A percentile compares a stretch with the other conserved stretches of the same genome.
phyloP scores from a whole-genome alignment of 2,113 vertebrate species.

The Tychaedon coryphoeus region DNA sequence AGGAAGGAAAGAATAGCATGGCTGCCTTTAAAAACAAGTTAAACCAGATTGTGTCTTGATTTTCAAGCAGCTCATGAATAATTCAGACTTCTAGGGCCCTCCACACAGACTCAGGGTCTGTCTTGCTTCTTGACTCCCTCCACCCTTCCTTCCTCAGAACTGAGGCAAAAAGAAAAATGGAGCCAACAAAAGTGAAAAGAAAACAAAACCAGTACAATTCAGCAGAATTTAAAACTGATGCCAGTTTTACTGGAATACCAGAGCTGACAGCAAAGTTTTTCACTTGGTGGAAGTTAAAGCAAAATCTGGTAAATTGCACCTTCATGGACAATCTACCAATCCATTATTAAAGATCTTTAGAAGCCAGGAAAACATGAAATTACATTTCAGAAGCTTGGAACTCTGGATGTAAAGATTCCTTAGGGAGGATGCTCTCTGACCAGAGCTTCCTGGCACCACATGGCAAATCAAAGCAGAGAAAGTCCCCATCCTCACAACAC shows the following conservation, averaged over 20 bases:
- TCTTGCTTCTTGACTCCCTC: background rate
- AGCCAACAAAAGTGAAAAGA: background rate
- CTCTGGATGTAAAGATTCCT: background rate
- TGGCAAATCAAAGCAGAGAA: background rate
- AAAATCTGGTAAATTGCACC: background rate
- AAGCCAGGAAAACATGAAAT: background rate
- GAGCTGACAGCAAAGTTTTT: background rate
- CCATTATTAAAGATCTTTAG: background rate
- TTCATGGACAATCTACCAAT: background rate
- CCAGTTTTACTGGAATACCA: background rate
- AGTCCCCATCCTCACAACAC: background rate
- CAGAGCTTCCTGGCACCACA: background rate
- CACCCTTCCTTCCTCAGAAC: background rate
- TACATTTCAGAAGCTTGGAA: background rate
- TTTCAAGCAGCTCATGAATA: slow-evolving; percentile 41
- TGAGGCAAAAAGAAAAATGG: background rate
- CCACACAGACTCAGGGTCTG: background rate
- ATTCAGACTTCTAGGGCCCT: background rate
- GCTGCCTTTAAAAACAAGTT: slow-evolving; percentile 22
- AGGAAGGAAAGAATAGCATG: background rate
- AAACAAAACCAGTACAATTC: background rate
- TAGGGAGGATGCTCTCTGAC: background rate
- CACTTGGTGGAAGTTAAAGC: background rate
- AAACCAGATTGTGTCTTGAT: slow-evolving; percentile 1
- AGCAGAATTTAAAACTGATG: background rate